These are phyloP conservation scores for Caenorhabditis plicata DNA, from an alignment of 2,888 invertebrate genomes.

Conservation along the genomic window DNA sequence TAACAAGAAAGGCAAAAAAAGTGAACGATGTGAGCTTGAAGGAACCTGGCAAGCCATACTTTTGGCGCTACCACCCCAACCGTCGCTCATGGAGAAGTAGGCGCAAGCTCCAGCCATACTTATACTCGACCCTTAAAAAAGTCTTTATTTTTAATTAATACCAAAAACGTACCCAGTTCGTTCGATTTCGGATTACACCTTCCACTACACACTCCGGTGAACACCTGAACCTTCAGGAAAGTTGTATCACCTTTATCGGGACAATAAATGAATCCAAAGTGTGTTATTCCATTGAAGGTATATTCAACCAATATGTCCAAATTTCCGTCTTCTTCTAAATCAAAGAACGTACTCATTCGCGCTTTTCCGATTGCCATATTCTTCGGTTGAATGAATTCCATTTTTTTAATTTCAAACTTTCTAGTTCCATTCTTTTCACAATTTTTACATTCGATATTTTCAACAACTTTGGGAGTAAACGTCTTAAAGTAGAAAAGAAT, in stretches of 20 bases:
- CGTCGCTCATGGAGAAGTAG: constrained; percentile 53
- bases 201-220: constrained; percentile 47
- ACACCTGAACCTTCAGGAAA: constrained; percentile 63
- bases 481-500: constrained; percentile 2
- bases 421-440: constrained; percentile 46
- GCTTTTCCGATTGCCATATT: constrained; percentile 31
- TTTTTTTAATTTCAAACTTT: constrained; percentile 40
- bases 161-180: constrained; percentile 4
- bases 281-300: constrained; percentile 13
- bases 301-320: constrained; percentile 63
- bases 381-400: constrained; percentile 31
- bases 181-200: constrained; percentile 26
- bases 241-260: constrained; percentile 63
- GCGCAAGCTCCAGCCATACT: constrained; percentile 62
- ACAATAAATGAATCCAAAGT: constrained; percentile 32
- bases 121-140: constrained; percentile 58
- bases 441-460: constrained; percentile 44
- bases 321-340: constrained; percentile 60
- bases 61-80: constrained; percentile 44
- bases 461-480: constrained; percentile 36
- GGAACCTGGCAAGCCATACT: constrained; percentile 56
- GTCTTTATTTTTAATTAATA: background rate
- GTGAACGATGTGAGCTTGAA: constrained; percentile 71
- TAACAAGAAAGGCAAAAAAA: constrained; percentile 91
- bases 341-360: constrained; percentile 38